Base-by-base conservation (phyloP, 2,797 vertebrate species). In the Lindbergichthys nudifrons region DNA sequence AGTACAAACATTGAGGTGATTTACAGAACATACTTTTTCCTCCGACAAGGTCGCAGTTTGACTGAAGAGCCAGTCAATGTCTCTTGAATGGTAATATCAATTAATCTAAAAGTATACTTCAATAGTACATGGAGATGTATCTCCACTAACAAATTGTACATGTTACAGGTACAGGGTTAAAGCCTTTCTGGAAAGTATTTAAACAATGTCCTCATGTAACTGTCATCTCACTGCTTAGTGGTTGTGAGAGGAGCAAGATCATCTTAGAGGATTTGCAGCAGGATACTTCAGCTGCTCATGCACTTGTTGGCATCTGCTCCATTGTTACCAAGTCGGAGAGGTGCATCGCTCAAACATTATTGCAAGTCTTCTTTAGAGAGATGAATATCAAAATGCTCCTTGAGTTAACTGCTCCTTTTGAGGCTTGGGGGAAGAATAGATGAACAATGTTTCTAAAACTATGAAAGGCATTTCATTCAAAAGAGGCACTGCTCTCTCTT, bases 381-480 rank as follows among this genome's bases (percentile, higher is more conserved):
- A 43, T 42, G 26, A 75, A 56, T 39, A 66, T 60, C 23, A 70
- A 72, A 64, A 62, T 18, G 19, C 52, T 63, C 48, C 74, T 66
- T 79, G 57, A 67, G 15, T 65, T 18, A 39, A 54, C 21, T 42
- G 23, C 32, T 71, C 56, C 30, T 48, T 70, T 65, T 70, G 53
- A 71, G 52, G 36, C 26, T 69, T 19, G 45, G 19, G 43, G 52
- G 58, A 70, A 52, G 26, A 62, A 50, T 23, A 36, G 4, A 30
- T 77, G 48, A 66, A 80, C 68, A 36, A 57, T 81, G 79, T 53
- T 70, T 81, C 19, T 64, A 70, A 79, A 10, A 15, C 3, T 13
- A 19, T 8, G 0, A 9, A 54, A 26, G 39, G 53, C 14, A 26
- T 3, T 6, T 18, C 42, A 75, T 45, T 52, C 14, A 65, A 73